A percentile compares a stretch with the other conserved stretches of the same genome.
phyloP scores from a whole-genome alignment of 2,113 vertebrate species.

The cattle (Bos taurus) region ARS-UCD2.0 NC_037349.1:44657001-44657500 shows the following conservation, averaged over 20 bases:
- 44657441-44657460: background rate
- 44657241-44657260: background rate
- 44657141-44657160: background rate
- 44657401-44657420: background rate
- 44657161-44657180: background rate
- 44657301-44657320: background rate
- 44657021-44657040: background rate
- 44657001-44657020: background rate
- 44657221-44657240: background rate
- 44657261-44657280: background rate
- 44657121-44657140: background rate
- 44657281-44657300: background rate
- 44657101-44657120: background rate
- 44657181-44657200: background rate
- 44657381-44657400: background rate
- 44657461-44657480: background rate
- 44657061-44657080: background rate
- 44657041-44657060: background rate
- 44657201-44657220: background rate
- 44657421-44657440: background rate
- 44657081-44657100: background rate
- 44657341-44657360: background rate
- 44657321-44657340: background rate
- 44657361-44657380: background rate
- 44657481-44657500: background rate